Conservation (phyloP, 1,140 invertebrate genomes). For the Mizuhopecten yessoensis region DNA sequence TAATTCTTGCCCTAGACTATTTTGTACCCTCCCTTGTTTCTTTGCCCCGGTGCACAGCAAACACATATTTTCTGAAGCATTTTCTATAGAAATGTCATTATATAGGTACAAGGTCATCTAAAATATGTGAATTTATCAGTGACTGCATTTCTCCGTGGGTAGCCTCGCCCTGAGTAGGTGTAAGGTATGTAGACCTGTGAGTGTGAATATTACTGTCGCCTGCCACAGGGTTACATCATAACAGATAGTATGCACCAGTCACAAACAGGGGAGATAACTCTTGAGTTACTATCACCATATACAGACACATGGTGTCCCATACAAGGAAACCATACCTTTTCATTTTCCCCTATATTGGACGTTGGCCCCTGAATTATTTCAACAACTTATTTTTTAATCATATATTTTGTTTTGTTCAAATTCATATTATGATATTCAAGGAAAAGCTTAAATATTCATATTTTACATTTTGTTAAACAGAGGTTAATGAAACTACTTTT, state of each 20-base stretch:
- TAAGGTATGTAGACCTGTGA: background rate
- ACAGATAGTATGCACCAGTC: background rate
- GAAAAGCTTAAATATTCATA: no score
- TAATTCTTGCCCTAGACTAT: background rate
- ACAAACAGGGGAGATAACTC: background rate
- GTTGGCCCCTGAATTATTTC: no score
- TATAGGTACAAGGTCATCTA: background rate
- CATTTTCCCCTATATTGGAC: no score
- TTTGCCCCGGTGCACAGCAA: background rate
- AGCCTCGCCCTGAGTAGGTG: background rate
- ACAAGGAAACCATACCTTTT: no score
- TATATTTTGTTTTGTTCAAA: no score
- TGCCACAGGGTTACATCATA: background rate
- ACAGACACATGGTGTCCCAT: no score
- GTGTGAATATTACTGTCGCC: background rate
- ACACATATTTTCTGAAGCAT: background rate
- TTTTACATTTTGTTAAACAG: no score
- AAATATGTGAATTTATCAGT: constrained; percentile 19
- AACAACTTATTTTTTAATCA: no score
- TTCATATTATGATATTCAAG: no score
- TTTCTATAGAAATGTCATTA: background rate
- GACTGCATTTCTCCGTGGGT: no score
- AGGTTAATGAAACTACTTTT: no score
- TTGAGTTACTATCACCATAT: background rate
- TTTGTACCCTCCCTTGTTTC: background rate